phyloP scores from a whole-genome alignment of 2,797 vertebrate species.

The Brachyrhaphis roseni region DNA sequence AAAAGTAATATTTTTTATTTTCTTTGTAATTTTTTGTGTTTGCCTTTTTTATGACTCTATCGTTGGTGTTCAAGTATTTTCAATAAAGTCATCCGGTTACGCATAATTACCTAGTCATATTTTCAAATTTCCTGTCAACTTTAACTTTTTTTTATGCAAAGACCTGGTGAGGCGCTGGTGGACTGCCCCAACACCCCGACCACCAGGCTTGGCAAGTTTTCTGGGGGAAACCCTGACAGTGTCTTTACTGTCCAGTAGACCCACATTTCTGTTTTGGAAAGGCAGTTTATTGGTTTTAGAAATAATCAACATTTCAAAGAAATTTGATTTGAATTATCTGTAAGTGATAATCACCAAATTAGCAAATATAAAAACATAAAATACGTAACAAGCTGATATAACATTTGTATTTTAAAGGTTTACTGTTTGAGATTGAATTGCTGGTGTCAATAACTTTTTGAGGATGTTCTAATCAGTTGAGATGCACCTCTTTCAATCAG shows the following conservation, averaged over 20 bases:
- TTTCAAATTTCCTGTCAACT: no score
- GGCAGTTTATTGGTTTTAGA: background rate
- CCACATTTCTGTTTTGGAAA: background rate
- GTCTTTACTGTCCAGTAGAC: background rate
- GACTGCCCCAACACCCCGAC: no score
- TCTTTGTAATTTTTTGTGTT: no score
- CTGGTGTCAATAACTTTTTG: background rate
- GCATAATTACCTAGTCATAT: no score
- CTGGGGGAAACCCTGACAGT: no score
- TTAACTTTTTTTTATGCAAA: no score
- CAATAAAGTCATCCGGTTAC: no score
- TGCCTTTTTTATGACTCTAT: no score
- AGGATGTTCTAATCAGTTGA: background rate
- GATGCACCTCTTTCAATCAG: background rate
- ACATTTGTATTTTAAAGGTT: background rate
- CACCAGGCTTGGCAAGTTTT: no score
- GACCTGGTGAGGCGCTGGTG: no score
- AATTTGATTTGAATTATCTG: background rate
- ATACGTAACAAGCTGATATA: background rate
- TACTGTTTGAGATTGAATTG: background rate
- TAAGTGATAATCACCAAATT: background rate
- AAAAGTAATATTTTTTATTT: no score
- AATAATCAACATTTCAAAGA: background rate
- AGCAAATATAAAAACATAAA: background rate
- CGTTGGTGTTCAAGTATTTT: no score